Percentiles rank a stretch among this genome's conserved stretches.
These are phyloP conservation scores for Agriopis aurantiaria DNA, from an alignment of 2,888 invertebrate genomes.

Conservation along the genomic window DNA sequence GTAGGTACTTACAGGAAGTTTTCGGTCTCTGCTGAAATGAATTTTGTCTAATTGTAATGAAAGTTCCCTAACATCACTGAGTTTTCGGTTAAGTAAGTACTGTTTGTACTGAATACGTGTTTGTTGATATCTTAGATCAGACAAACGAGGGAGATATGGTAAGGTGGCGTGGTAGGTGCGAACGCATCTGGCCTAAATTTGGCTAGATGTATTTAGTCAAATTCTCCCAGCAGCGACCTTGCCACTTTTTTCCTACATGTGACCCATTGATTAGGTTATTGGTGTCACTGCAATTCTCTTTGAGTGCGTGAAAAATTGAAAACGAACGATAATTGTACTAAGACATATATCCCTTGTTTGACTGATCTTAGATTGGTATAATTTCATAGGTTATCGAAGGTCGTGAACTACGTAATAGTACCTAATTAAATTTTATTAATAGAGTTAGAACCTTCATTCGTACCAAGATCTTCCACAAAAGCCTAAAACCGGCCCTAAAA, in stretches of 20 bases:
- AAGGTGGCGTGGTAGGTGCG: not conserved
- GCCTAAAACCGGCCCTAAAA: conserved; percentile 3
- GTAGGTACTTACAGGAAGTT: conserved; percentile 51
- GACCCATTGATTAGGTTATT: too few relatives aligned
- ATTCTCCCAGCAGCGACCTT: too few relatives aligned
- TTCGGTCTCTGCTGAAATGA: conserved; percentile 52
- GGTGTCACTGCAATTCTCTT: too few relatives aligned
- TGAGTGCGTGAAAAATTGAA: too few relatives aligned
- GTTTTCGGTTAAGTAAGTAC: not conserved
- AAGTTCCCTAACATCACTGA: conserved; percentile 25
- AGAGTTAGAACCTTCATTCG: not conserved
- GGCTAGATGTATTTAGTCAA: too few relatives aligned
- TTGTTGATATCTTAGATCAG: not conserved
- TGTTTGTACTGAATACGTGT: not conserved
- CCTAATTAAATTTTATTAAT: not conserved
- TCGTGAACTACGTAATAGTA: not conserved
- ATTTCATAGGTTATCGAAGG: too few relatives aligned
- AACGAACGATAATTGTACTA: too few relatives aligned
- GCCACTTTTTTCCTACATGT: too few relatives aligned
- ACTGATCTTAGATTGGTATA: too few relatives aligned
- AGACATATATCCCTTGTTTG: too few relatives aligned
- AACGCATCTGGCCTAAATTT: too few relatives aligned
- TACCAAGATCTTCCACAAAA: conserved; percentile 22
- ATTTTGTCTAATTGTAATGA: conserved; percentile 49
- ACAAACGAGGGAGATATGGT: too few relatives aligned